A percentile compares a stretch with the other conserved stretches of the same genome.
Evolutionary conservation across 2,888 invertebrate species (phyloP).

Genomic region (Carpatolechia fugitivella): DNA sequence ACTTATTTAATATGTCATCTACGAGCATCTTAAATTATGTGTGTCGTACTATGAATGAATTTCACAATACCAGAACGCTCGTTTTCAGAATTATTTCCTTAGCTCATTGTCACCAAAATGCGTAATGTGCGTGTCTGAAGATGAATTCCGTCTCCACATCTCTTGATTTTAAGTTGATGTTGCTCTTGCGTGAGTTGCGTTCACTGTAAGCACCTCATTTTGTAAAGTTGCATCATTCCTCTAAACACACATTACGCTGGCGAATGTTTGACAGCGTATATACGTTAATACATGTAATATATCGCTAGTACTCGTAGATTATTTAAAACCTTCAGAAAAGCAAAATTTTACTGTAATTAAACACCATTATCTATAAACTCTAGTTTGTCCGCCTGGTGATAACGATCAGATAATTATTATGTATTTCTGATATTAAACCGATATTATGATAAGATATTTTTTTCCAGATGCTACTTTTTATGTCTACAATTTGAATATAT

Average conservation of each 20-base stretch:
- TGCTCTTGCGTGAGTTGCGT: conserved; percentile 23
- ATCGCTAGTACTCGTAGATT: background rate
- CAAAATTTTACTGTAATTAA: too few relatives aligned
- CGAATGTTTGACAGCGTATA: conserved; percentile 16
- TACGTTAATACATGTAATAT: conserved; percentile 2
- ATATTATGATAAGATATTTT: background rate
- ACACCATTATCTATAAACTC: too few relatives aligned
- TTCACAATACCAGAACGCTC: background rate
- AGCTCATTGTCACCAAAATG: background rate
- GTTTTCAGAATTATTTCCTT: background rate
- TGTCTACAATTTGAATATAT: background rate
- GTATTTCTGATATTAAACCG: background rate
- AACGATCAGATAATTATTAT: too few relatives aligned
- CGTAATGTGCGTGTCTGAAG: conserved; percentile 2
- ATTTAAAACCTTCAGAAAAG: background rate
- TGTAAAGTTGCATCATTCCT: conserved; percentile 22
- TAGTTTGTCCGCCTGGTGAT: too few relatives aligned
- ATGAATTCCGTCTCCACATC: conserved; percentile 14
- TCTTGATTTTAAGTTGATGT: conserved; percentile 21
- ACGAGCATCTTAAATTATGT: too few relatives aligned
- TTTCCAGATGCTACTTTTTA: too few relatives aligned
- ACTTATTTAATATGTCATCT: background rate
- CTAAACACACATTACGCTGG: conserved; percentile 16
- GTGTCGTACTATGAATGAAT: too few relatives aligned
- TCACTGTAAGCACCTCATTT: conserved; percentile 18